Base-by-base conservation (phyloP, 2,888 invertebrate genomes). In the Netelia fuscicornis region DNA sequence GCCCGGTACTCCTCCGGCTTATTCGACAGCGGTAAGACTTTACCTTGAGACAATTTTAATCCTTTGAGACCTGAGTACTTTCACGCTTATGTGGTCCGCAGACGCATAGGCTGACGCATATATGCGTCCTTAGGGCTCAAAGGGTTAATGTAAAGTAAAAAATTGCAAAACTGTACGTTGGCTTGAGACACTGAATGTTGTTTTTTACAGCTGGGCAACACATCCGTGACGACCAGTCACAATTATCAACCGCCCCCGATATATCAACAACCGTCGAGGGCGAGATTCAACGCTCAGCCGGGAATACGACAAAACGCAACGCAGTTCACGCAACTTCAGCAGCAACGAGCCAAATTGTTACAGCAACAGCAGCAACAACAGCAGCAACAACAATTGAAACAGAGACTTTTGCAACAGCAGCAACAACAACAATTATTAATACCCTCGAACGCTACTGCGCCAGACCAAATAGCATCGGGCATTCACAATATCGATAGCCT, bases 361-460 rank as follows among this genome's bases (percentile, higher is more conserved):
- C 93, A 93, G 82, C 93, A 94, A 79, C 93, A 93, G 82, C 93
- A 94, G 78, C 94, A 96, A 72, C 95, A 96, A 65, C 93, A 93
- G 81, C 93, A 94, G 80, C 94, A 96, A 72, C 95, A 94, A 83
- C 93, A 92, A 78, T 87, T 94, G 83, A 96, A 96, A 90, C 96
- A 96, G 88, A 95, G 97, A 11, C 94, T 97, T 89, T 94, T 98
- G 90, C 97, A 97, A 89, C 96, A 96, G 92, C 98, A 98, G 93
- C 96, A 97, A 90, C 96, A 97, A 92, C 98, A 98, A 92, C 97
- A 97, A 91, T 94, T 97, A 94, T 95, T 97, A 87, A 97, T 97
- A 90, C 96, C 97, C 76, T 97, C 97, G 92, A 97, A 96, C 93
- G 97, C 97, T 81, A 96, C 96, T 86, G 95, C 96, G 54, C 94